These are phyloP conservation scores for Nannobrachium achirus DNA, from an alignment of 2,113 vertebrate species.

Conservation along the genomic window DNA sequence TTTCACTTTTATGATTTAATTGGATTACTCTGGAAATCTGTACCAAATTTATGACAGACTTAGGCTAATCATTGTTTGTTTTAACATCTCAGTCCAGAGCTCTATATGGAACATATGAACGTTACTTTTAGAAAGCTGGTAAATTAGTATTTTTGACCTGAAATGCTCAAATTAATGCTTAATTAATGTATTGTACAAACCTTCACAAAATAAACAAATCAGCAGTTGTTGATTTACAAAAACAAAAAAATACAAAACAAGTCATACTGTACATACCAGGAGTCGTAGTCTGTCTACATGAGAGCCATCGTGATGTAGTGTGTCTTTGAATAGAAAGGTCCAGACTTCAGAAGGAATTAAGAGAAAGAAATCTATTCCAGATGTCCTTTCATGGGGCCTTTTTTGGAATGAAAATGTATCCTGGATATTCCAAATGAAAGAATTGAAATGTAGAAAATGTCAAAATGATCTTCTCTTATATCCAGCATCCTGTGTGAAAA, in stretches of 20 bases:
- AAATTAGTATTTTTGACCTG: too few species aligned
- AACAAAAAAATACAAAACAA: not conserved
- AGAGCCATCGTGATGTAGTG: conserved; percentile 40
- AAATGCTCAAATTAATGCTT: not conserved
- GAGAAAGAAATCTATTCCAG: not conserved
- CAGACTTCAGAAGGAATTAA: conserved; percentile 39
- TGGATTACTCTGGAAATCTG: not conserved
- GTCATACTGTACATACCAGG: conserved; percentile 20
- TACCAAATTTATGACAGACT: not conserved
- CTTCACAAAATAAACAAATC: not conserved
- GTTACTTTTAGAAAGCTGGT: too few species aligned
- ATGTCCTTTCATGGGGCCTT: conserved; percentile 20
- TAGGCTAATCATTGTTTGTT: not conserved
- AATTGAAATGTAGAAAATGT: conserved; percentile 4
- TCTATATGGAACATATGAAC: too few species aligned
- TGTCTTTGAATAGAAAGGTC: conserved; percentile 35
- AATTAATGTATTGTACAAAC: not conserved
- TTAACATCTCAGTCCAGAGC: not conserved
- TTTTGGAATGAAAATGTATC: conserved; percentile 28
- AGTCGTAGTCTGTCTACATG: conserved; percentile 43
- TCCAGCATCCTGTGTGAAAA: conserved; percentile 21
- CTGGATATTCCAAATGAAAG: conserved; percentile 48
- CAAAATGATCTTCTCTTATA: conserved; percentile 19
- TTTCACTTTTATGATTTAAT: not conserved
- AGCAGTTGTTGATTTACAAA: conserved; percentile 11